Conservation (phyloP, 2,113 vertebrate genomes). For the Menidia beryllina region DNA sequence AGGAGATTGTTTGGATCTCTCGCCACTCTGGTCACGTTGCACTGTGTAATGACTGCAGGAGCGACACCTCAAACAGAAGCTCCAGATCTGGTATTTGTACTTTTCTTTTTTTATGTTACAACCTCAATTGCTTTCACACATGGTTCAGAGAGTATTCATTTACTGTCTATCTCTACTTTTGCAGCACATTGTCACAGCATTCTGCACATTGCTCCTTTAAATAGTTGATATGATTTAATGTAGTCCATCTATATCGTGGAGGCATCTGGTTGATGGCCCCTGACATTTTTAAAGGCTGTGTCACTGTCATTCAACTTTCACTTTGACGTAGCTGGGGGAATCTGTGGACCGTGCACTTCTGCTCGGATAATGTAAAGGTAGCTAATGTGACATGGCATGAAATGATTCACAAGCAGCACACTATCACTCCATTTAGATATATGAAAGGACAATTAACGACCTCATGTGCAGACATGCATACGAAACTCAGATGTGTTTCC, state of each 20-base stretch:
- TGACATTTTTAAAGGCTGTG: slow-evolving; percentile 54
- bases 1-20: too few species aligned
- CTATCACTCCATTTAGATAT: slow-evolving; percentile 27
- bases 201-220: not conserved
- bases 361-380: slow-evolving; percentile 37
- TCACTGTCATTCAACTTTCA: slow-evolving; percentile 57
- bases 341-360: slow-evolving; percentile 1
- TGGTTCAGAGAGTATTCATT: not conserved
- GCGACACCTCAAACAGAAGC: too few species aligned
- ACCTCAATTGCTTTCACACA: not conserved
- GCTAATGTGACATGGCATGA: slow-evolving; percentile 52
- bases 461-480: slow-evolving; percentile 32
- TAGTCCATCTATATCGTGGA: slow-evolving; percentile 9
- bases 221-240: slow-evolving; percentile 11
- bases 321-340: slow-evolving; percentile 41
- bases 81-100: too few species aligned
- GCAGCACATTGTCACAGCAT: not conserved
- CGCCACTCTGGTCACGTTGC: too few species aligned
- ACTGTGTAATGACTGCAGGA: too few species aligned
- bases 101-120: too few species aligned
- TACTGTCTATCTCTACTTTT: not conserved
- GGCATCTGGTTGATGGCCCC: slow-evolving; percentile 31
- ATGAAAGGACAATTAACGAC: slow-evolving; percentile 56
- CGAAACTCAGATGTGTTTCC: slow-evolving; percentile 9
- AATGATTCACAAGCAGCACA: slow-evolving; percentile 37